Evolutionary conservation across 1,140 invertebrate species (phyloP).

Genomic region (Drosophila suzukii): DNA sequence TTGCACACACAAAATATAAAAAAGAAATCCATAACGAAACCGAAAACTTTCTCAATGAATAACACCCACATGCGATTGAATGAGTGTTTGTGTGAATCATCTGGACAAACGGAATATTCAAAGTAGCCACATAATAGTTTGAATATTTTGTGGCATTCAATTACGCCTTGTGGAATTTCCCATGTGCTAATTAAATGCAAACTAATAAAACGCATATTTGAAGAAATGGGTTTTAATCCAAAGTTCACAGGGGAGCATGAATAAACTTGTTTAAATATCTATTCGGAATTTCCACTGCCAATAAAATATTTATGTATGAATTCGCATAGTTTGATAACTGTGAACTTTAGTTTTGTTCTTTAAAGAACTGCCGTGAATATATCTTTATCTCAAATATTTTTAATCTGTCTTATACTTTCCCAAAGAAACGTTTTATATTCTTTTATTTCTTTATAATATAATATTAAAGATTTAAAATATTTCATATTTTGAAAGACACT

Average conservation of each 20-base stretch:
- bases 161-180: not conserved
- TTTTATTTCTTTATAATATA: too few species aligned
- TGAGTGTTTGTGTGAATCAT: constrained; percentile 39
- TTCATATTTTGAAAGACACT: too few species aligned
- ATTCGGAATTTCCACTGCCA: not conserved
- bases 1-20: constrained; percentile 4
- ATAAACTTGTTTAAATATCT: not conserved
- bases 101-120: constrained; percentile 4
- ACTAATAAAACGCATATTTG: not conserved
- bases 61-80: constrained; percentile 43
- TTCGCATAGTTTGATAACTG: too few species aligned
- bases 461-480: too few species aligned
- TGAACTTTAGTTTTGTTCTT: too few species aligned
- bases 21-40: constrained; percentile 43
- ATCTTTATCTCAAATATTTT: too few species aligned
- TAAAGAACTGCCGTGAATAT: too few species aligned
- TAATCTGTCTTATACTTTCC: too few species aligned
- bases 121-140: constrained; percentile 8
- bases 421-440: too few species aligned
- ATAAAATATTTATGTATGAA: too few species aligned
- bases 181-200: constrained; percentile 4
- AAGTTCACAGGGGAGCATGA: too few species aligned
- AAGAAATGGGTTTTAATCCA: not conserved
- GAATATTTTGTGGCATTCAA: not conserved
- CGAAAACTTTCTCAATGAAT: constrained; percentile 72